Evolutionary conservation across 2,888 invertebrate genomes (phyloP).

Genomic region (Andricus quercusramuli): DNA sequence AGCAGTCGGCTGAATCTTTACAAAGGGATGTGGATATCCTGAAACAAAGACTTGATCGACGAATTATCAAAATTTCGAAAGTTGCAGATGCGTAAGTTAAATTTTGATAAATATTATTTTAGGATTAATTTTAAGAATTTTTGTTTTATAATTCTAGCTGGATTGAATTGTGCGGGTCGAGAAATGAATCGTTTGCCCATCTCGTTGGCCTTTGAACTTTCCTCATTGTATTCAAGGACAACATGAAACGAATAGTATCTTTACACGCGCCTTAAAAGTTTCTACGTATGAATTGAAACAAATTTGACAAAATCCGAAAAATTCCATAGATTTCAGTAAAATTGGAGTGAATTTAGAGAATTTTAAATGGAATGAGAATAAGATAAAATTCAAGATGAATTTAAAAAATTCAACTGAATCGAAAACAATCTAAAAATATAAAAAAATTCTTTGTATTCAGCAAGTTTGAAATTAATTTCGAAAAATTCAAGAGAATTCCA

Average conservation of each 20-base stretch:
- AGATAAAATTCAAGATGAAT: no score
- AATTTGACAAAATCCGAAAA: no score
- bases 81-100: constrained; percentile 94
- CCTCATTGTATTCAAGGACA: constrained; percentile 21
- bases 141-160: constrained; percentile 4
- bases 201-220: constrained; percentile 8
- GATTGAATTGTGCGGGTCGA: background rate
- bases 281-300: background rate
- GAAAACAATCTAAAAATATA: no score
- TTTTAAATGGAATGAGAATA: no score
- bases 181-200: constrained; percentile 18
- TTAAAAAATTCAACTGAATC: no score
- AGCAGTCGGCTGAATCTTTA: constrained; percentile 82
- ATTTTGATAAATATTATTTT: background rate
- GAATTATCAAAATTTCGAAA: constrained; percentile 95
- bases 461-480: no score
- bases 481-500: no score
- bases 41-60: constrained; percentile 89
- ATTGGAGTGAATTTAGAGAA: no score
- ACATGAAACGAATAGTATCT: constrained; percentile 11
- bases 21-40: constrained; percentile 87
- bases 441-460: no score
- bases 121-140: background rate
- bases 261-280: constrained; percentile 5
- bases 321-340: no score